phyloP scores from a whole-genome alignment of 2,113 vertebrate species.

The Scalopus aquaticus region DNA sequence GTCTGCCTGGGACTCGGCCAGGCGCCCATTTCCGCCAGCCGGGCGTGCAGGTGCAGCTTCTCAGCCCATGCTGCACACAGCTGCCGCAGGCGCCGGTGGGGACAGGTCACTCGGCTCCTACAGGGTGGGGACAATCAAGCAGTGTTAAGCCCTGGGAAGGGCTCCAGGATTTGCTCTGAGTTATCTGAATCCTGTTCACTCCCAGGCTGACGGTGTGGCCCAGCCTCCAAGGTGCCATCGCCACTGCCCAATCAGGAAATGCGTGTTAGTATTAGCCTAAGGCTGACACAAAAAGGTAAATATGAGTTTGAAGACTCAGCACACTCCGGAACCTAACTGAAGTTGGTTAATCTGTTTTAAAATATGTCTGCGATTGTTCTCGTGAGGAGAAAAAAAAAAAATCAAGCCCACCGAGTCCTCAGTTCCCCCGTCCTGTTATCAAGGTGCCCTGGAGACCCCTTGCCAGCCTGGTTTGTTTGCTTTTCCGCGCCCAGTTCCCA shows the following conservation, averaged over 20 bases:
- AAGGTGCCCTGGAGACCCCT: background rate
- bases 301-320: slow-evolving; percentile 41
- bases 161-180: background rate
- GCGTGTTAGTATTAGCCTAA: slow-evolving; percentile 34
- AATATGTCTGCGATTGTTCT: background rate
- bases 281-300: slow-evolving; percentile 60
- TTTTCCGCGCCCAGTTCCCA: slow-evolving; percentile 3
- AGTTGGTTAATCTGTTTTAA: background rate
- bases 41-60: background rate
- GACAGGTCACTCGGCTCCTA: slow-evolving; percentile 44
- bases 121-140: background rate
- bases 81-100: background rate
- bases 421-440: background rate
- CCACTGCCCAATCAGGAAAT: background rate
- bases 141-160: background rate
- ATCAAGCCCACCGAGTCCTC: background rate
- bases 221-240: background rate
- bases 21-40: slow-evolving; percentile 48
- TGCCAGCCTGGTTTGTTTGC: background rate
- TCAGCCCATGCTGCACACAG: background rate
- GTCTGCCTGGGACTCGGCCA: background rate
- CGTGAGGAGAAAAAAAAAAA: background rate
- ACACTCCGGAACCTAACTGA: slow-evolving; percentile 1
- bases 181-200: background rate
- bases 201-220: background rate